Evolutionary conservation across 1,140 invertebrate species (phyloP), one percentile per base, ranked within the genome.

Genomic region (Acyrthosiphon pisum): DNA sequence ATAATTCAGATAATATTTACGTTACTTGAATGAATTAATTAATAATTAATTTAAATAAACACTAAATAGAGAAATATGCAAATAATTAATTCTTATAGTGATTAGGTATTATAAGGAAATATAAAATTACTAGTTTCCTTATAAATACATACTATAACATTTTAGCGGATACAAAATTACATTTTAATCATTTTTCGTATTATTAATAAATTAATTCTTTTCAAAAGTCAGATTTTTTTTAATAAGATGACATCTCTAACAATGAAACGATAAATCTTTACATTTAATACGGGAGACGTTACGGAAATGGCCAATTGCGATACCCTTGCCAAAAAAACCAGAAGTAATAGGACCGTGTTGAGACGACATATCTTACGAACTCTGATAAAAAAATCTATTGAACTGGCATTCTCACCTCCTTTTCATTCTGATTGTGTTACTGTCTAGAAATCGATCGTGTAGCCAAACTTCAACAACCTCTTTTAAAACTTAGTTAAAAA

Each of bases 401-500:
- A 41, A 90, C 50, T 37, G 86, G 86, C 30, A 35, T 37, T 53
- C 37, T 60, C 53, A 90, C 35, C 53, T 90, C 53, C 37, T 44
- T 41, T 41, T 60, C 35, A 8, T 50, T 89, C 35, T 90, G 50
- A 90, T 88, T 35, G 87, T 56, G 87, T 89, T 56, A 91, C 90
- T 83, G 8, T 76, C 41, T 11, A 37, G 30, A 81, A 83, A 92
- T 92, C 91, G 68, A 92, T 92, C 44, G 91, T 53, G 81, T 84
- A 50, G 35, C 48, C 48, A 9, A 56, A 93, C 91, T 93, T 93
- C 76, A 93, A 83, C 76, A 86, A 93, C 46, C 81, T 56, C 46
- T 44, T 93, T 93, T 44, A 53, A 83, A 93, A 93, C 68, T 84
- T 93, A 86, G 91, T 93, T 93, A 93, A 93, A 93, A 93, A 93